Evolutionary conservation across 2,797 vertebrate species (phyloP), one percentile per base, ranked within the genome.

Genomic region (Sebastes vulpes): DNA sequence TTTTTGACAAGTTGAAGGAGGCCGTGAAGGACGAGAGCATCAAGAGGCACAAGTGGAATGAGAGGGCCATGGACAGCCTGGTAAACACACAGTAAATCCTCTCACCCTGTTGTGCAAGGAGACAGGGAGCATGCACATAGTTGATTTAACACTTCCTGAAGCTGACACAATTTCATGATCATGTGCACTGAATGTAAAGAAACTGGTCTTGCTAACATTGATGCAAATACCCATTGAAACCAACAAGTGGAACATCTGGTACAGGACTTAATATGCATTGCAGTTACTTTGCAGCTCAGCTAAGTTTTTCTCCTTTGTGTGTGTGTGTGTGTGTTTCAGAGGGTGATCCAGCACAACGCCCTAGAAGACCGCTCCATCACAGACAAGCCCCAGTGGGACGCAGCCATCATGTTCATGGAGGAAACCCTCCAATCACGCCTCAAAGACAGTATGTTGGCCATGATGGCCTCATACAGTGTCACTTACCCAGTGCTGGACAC

Each of bases 381-480:
- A 4, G 98, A 99, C 87, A 99, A 99, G 74, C 97, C 98, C 60
- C 98, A 99, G 85, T 99, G 99, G 99, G 98, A 99, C 42, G 97
- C 98, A 53, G 99, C 99, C 21, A 99, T 99, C 89, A 97, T 98
- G 90, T 99, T 99, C 77, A 99, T 99, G 98, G 99, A 99, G 85
- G 98, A 99, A 88, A 98, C 99, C 0, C 94, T 99, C 75, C 97
- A 98, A 63, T 96, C 97, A 23, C 98, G 98, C 46, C 97, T 99
- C 85, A 97, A 96, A 94, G 98, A 99, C 90, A 99, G 99, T 99
- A 95, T 65, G 98, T 96, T 60, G 1, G 12, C 59, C 26, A 21
- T 53, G 18, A 58, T 57, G 54, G 4, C n/a, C 29, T 79, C 26
- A 42, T 68, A 18, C 32, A 48, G 28, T 35, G n/a, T 68, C 58